Percentiles rank a stretch among this genome's conserved stretches.
These are phyloP conservation scores for Melinopterus prodromus DNA, from an alignment of 2,888 invertebrate genomes.

Conservation along the genomic window DNA sequence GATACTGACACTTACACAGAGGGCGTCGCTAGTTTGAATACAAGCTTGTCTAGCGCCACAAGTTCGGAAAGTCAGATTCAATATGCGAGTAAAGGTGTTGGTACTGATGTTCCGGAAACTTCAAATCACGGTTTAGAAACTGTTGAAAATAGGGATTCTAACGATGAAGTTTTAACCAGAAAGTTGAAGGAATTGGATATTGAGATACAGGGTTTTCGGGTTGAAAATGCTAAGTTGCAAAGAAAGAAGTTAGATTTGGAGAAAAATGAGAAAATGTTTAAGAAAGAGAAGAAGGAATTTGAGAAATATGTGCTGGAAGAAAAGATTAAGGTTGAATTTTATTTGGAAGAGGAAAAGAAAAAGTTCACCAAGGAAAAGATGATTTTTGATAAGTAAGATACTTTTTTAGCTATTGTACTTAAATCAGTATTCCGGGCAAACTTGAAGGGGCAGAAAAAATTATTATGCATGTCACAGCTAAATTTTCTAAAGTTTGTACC, in stretches of 20 bases:
- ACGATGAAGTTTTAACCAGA: constrained; percentile 66
- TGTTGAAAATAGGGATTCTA: not conserved
- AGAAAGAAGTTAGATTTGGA: constrained; percentile 57
- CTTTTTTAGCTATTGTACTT: not conserved
- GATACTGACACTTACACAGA: constrained; percentile 31
- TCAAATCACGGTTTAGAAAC: not conserved
- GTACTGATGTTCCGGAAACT: constrained; percentile 13
- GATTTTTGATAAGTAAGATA: constrained; percentile 55
- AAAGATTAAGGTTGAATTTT: constrained; percentile 68
- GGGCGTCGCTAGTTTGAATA: constrained; percentile 31
- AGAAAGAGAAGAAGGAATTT: constrained; percentile 63
- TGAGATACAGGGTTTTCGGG: constrained; percentile 67
- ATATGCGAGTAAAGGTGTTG: not conserved
- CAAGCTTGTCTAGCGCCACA: constrained; percentile 9
- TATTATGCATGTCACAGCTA: constrained; percentile 6
- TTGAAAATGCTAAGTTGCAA: constrained; percentile 63
- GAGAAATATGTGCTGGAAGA: constrained; percentile 71
- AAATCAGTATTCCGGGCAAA: constrained; percentile 13
- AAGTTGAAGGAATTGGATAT: constrained; percentile 73
- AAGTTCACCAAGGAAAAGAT: constrained; percentile 70
- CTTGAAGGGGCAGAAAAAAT: not conserved
- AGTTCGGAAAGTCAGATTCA: constrained; percentile 15
- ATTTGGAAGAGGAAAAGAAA: constrained; percentile 69
- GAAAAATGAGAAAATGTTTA: constrained; percentile 64
- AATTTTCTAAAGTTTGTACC: not conserved